Conservation (phyloP, 2,888 invertebrate species). For the Leptura quadrifasciata region DNA sequence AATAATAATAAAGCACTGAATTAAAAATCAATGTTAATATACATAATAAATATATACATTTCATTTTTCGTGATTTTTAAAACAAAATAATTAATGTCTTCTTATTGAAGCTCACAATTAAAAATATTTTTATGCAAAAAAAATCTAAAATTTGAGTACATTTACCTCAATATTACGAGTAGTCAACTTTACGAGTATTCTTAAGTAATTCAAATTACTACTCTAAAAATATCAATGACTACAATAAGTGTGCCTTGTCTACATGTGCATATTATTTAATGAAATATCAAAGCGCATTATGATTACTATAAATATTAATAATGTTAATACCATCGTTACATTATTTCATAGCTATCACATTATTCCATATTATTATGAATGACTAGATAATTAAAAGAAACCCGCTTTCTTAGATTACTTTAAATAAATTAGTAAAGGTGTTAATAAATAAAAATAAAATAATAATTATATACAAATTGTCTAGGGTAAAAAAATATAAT, state of each 20-base stretch:
- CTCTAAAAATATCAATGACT: constrained; percentile 44
- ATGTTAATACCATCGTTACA: constrained; percentile 56
- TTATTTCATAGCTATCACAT: constrained; percentile 64
- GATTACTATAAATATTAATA: constrained; percentile 47
- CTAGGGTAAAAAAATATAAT: constrained; percentile 45
- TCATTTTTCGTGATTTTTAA: too few species aligned
- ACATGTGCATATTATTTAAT: constrained; percentile 61
- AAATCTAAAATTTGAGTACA: too few species aligned
- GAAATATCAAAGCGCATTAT: constrained; percentile 52
- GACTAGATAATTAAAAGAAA: constrained; percentile 56
- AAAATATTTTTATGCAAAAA: too few species aligned
- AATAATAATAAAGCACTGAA: too few species aligned
- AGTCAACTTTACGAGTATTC: neutral
- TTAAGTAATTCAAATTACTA: constrained; percentile 30
- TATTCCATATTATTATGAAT: constrained; percentile 52
- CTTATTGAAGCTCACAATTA: too few species aligned
- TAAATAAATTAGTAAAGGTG: constrained; percentile 39
- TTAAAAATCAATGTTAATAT: too few species aligned
- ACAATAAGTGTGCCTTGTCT: constrained; percentile 61
- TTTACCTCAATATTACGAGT: too few species aligned
- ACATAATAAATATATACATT: too few species aligned
- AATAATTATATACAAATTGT: constrained; percentile 49
- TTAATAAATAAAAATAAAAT: constrained; percentile 46
- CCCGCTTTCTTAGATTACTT: constrained; percentile 36
- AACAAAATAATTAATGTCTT: too few species aligned